These are phyloP conservation scores for Cheiracanthium punctorium DNA, from an alignment of 2,888 invertebrate species.

Conservation along the genomic window DNA sequence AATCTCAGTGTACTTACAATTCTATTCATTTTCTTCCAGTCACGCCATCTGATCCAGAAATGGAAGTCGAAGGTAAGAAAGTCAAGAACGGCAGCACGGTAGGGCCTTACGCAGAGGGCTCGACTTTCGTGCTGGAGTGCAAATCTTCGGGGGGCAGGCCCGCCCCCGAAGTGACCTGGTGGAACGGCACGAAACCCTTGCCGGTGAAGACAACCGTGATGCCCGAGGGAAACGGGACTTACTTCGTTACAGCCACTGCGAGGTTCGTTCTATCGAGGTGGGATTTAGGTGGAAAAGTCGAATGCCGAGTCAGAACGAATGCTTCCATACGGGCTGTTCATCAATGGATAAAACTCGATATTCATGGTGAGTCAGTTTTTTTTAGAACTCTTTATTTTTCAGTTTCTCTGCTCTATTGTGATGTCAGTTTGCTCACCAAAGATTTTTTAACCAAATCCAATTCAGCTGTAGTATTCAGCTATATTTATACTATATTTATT, in stretches of 20 bases:
- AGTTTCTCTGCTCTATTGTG: too few relatives aligned
- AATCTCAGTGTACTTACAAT: too few relatives aligned
- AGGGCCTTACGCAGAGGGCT: constrained; percentile 84
- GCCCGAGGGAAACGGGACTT: constrained; percentile 62
- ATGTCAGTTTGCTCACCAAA: too few relatives aligned
- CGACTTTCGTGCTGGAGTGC: constrained; percentile 83
- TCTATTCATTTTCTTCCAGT: constrained; percentile 39
- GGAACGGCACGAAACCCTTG: constrained; percentile 80
- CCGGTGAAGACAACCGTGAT: constrained; percentile 69
- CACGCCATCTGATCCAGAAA: constrained; percentile 59
- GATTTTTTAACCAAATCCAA: too few relatives aligned
- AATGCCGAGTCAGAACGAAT: constrained; percentile 72
- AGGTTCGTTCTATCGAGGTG: constrained; percentile 72
- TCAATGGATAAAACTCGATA: constrained; percentile 81
- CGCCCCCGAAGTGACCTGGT: constrained; percentile 89
- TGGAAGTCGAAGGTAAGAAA: constrained; percentile 66
- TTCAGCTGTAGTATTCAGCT: too few relatives aligned
- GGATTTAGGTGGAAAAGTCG: constrained; percentile 72
- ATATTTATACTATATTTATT: too few relatives aligned
- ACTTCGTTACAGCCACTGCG: constrained; percentile 71
- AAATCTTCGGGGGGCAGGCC: constrained; percentile 89
- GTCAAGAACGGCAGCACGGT: constrained; percentile 74
- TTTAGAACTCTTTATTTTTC: neutral
- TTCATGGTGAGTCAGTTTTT: constrained; percentile 81
- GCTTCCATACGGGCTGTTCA: constrained; percentile 72